Evolutionary conservation across 2,888 invertebrate species (phyloP).

Genomic region (Abrostola tripartita): DNA sequence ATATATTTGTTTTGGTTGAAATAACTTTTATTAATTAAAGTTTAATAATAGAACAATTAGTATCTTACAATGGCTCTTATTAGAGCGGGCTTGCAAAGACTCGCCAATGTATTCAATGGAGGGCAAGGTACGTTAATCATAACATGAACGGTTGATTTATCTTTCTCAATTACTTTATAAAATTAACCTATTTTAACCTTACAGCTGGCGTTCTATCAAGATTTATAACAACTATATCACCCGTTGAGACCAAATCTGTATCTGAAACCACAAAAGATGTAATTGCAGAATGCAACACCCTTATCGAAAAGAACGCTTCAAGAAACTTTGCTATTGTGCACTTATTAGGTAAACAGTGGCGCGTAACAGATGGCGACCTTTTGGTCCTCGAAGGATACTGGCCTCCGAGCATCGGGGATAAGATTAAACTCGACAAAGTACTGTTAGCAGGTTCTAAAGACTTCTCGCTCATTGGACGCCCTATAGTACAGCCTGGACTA

Average conservation of each 20-base stretch:
- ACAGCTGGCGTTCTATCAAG: conserved; percentile 78
- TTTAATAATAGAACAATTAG: not conserved
- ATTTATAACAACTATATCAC: conserved; percentile 71
- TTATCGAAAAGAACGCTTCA: conserved; percentile 88
- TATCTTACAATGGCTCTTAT: conserved; percentile 69
- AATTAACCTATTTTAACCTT: conserved; percentile 9
- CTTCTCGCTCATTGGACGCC: conserved; percentile 94
- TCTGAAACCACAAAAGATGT: conserved; percentile 83
- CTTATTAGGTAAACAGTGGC: conserved; percentile 94
- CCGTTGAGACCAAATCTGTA: conserved; percentile 63
- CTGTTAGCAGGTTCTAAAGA: conserved; percentile 93
- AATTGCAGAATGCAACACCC: conserved; percentile 89
- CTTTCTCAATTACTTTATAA: not conserved
- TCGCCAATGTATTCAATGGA: conserved; percentile 68
- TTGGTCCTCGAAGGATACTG: conserved; percentile 94
- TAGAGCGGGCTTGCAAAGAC: conserved; percentile 75
- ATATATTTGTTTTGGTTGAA: conserved; percentile 38
- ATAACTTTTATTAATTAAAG: not conserved
- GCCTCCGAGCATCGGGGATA: conserved; percentile 94
- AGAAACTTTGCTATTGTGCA: conserved; percentile 95
- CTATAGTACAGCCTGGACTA: conserved; percentile 92
- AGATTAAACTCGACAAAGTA: conserved; percentile 94
- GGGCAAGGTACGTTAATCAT: conserved; percentile 65
- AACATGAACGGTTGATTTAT: not conserved
- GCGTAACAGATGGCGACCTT: conserved; percentile 95